A percentile compares a stretch with the other conserved stretches of the same genome.
phyloP scores from a whole-genome alignment of 2,888 invertebrate genomes.

The Frankliniella fusca region DNA sequence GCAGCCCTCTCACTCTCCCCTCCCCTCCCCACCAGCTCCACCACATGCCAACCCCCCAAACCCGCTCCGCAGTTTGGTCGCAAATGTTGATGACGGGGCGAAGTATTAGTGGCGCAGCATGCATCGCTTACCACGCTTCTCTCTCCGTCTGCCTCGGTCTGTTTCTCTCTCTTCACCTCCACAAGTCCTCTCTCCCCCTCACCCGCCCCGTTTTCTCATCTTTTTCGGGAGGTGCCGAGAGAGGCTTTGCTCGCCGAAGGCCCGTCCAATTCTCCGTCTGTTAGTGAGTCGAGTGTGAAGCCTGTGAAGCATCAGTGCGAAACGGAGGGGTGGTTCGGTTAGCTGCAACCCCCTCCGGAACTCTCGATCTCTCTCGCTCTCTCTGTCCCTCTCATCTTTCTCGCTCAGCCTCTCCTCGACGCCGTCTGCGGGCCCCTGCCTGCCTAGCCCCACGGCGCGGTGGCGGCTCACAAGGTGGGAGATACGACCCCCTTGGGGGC shows the following conservation, averaged over 20 bases:
- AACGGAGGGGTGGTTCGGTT: too few species aligned
- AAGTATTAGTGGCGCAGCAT: neutral
- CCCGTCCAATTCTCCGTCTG: too few species aligned
- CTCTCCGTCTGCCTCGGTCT: neutral
- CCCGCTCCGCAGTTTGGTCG: neutral
- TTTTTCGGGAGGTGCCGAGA: neutral
- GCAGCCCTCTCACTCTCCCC: neutral
- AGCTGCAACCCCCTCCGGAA: too few species aligned
- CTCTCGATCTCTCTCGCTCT: neutral
- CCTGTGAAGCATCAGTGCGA: too few species aligned
- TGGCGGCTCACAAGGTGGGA: neutral
- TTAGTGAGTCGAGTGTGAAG: too few species aligned
- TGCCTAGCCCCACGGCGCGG: neutral
- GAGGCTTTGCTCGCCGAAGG: too few species aligned
- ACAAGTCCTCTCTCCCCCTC: neutral
- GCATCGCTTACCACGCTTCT: neutral
- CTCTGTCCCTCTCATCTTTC: neutral
- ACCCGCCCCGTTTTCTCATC: neutral
- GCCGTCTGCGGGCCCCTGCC: neutral
- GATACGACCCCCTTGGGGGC: neutral
- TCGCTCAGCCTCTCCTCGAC: neutral
- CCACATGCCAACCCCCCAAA: neutral
- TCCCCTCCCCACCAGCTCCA: neutral
- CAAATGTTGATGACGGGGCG: conserved; percentile 20
- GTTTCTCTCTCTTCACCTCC: neutral